Evolutionary conservation across 2,888 invertebrate genomes (phyloP).

Genomic region (Archips crataeganus): DNA sequence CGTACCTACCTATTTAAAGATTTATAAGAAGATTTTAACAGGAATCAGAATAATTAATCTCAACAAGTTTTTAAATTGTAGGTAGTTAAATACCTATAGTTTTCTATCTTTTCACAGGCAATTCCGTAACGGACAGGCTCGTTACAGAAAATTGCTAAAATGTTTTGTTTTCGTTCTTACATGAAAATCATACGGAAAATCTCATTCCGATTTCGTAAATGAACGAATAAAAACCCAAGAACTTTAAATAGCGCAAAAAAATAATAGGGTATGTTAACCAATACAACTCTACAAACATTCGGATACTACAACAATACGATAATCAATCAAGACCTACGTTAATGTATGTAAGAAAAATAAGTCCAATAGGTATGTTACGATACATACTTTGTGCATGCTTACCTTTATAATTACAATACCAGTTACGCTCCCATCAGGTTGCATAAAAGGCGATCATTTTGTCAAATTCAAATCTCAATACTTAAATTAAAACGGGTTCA

Average conservation of each 20-base stretch:
- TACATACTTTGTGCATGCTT: slow-evolving; percentile 84
- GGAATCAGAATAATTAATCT: neutral
- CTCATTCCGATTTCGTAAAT: neutral
- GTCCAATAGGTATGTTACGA: slow-evolving; percentile 58
- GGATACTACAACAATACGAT: slow-evolving; percentile 21
- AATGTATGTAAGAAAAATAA: slow-evolving; percentile 34
- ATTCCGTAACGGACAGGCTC: neutral
- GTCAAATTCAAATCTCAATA: slow-evolving; percentile 80
- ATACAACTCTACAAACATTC: slow-evolving; percentile 5
- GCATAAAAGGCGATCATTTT: slow-evolving; percentile 85
- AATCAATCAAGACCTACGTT: slow-evolving; percentile 19
- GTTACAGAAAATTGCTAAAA: neutral
- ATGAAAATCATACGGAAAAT: no score
- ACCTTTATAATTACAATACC: slow-evolving; percentile 84
- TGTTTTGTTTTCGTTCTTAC: no score
- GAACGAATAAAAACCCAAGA: neutral
- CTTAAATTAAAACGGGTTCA: slow-evolving; percentile 77
- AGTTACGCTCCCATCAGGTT: slow-evolving; percentile 84
- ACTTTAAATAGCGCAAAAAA: slow-evolving; percentile 1
- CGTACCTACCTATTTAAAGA: no score
- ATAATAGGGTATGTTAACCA: slow-evolving; percentile 11
- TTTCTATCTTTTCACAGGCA: neutral
- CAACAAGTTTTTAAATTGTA: neutral
- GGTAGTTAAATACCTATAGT: neutral
- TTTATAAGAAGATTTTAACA: neutral